Base-by-base conservation (phyloP, 2,113 vertebrate genomes). In the Ochotona princeps region DNA sequence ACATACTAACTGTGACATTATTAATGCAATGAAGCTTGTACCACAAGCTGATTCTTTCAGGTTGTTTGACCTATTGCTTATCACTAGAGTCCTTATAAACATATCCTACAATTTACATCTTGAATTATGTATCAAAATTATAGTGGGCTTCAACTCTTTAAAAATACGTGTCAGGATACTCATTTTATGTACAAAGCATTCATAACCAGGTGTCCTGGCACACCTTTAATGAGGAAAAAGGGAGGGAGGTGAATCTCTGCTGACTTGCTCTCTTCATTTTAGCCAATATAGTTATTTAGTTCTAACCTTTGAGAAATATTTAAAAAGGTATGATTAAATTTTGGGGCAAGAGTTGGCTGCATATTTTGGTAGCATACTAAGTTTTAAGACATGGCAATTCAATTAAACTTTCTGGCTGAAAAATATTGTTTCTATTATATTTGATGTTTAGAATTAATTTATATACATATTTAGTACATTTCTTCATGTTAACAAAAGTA, bases 21-120 rank as follows among this genome's bases (percentile, higher is more conserved):
- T 98, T 98, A 98, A 96, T 97, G 81, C 91, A 92, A 21, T 89
- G 88, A 96, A 85, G 96, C 96, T 97, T 93, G 93, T 95, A 95
- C 97, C 97, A 96, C 96, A 97, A 80, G 87, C 95, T 96, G 96
- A 83, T 95, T 96, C 86, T 83, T 96, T 88, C 88, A 93, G 65
- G 92, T 96, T 90, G 87, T 94, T 96, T 96, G 96, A 96, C 92
- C 66, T 95, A 78, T 95, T 96, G 51, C 86, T 93, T 95, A 91
- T 93, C 82, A 95, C 79, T 95, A 94, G 89, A 93, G 88, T 93
- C 57, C 72, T 96, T 96, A 90, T 63, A 93, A 95, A 90, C 75
- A 89, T 69, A 54, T 25, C 63, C 35, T 95, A 57, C 75, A 88
- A 90, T 93, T 95, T 96, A 72, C 85, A 92, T 57, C 32, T 83